Percentiles rank a stretch among this genome's conserved stretches.
Evolutionary conservation across 2,888 invertebrate species (phyloP).

Genomic region (Ctena decussata): DNA sequence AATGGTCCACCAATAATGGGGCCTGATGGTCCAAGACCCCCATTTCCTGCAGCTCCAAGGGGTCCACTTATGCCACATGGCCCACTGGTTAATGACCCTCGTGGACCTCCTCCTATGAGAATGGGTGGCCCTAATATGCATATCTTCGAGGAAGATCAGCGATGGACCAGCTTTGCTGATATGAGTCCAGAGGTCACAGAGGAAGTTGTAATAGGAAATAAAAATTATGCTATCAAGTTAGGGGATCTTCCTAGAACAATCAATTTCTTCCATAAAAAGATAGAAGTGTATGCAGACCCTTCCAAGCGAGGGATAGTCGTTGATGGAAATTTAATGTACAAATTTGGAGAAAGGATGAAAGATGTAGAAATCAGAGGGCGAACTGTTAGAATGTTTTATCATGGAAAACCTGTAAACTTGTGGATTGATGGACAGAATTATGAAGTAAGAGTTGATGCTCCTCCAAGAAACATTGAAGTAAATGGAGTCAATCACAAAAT

Average conservation of each 20-base stretch:
- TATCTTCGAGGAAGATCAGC: conserved; percentile 64
- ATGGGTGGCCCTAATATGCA: neutral
- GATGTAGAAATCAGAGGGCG: conserved; percentile 73
- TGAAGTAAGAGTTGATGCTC: conserved; percentile 84
- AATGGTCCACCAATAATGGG: conserved; percentile 2
- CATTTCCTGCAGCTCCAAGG: neutral
- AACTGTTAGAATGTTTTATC: conserved; percentile 77
- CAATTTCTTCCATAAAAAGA: conserved; percentile 50
- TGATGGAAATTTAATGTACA: conserved; percentile 79
- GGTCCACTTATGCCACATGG: neutral
- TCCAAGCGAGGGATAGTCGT: conserved; percentile 77
- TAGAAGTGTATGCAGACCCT: conserved; percentile 77
- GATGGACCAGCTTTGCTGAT: conserved; percentile 75
- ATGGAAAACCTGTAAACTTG: conserved; percentile 79
- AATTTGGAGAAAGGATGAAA: conserved; percentile 81
- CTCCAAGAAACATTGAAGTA: conserved; percentile 90
- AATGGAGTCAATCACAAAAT: conserved; percentile 94
- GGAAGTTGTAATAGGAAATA: conserved; percentile 83
- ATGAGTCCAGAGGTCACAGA: conserved; percentile 75
- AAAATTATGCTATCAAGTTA: conserved; percentile 78
- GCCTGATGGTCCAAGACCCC: neutral
- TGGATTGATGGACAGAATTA: conserved; percentile 85
- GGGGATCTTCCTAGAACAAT: conserved; percentile 73
- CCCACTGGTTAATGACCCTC: neutral
- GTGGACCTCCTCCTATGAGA: neutral